Conservation (phyloP, 2,888 invertebrate species). For the Empis stercorea region DNA sequence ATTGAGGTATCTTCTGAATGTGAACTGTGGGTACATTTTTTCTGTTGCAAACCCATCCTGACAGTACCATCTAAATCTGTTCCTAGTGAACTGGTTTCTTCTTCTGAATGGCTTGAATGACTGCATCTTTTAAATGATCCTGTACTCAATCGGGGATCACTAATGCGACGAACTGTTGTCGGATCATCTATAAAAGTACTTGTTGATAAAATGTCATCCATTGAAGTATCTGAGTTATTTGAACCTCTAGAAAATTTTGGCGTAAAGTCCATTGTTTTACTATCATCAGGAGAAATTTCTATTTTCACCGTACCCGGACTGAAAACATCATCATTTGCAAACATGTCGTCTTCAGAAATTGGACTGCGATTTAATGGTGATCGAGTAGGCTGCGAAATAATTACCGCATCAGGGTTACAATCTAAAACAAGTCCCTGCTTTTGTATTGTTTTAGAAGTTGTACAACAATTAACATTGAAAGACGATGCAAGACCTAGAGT, state of each 20-base stretch:
- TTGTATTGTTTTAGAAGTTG: slow-evolving; percentile 21
- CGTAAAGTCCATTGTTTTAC: slow-evolving; percentile 31
- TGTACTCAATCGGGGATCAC: slow-evolving; percentile 39
- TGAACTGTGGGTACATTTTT: slow-evolving; percentile 70
- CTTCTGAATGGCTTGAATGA: slow-evolving; percentile 61
- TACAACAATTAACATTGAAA: slow-evolving; percentile 29
- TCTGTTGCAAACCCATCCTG: slow-evolving; percentile 62
- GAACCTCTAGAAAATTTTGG: slow-evolving; percentile 38
- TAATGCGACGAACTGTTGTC: slow-evolving; percentile 37
- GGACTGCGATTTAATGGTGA: slow-evolving; percentile 48
- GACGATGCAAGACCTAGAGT: slow-evolving; percentile 30
- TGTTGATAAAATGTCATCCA: slow-evolving; percentile 46
- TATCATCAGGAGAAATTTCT: slow-evolving; percentile 45
- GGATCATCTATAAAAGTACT: slow-evolving; percentile 45
- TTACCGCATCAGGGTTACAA: slow-evolving; percentile 37
- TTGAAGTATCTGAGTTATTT: slow-evolving; percentile 50
- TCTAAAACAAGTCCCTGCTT: slow-evolving; percentile 10
- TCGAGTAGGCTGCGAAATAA: slow-evolving; percentile 47
- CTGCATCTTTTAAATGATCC: slow-evolving; percentile 48
- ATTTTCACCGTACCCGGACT: slow-evolving; percentile 44
- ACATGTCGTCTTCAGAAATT: slow-evolving; percentile 45
- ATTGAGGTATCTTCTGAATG: slow-evolving; percentile 80
- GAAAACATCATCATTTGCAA: slow-evolving; percentile 48
- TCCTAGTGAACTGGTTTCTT: slow-evolving; percentile 61
- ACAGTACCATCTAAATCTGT: slow-evolving; percentile 73